A percentile compares a stretch with the other conserved stretches of the same genome.
These are phyloP conservation scores for Ptychodera flava DNA, from an alignment of 35 echinoderm and acorn worm genomes.

Conservation along the genomic window DNA sequence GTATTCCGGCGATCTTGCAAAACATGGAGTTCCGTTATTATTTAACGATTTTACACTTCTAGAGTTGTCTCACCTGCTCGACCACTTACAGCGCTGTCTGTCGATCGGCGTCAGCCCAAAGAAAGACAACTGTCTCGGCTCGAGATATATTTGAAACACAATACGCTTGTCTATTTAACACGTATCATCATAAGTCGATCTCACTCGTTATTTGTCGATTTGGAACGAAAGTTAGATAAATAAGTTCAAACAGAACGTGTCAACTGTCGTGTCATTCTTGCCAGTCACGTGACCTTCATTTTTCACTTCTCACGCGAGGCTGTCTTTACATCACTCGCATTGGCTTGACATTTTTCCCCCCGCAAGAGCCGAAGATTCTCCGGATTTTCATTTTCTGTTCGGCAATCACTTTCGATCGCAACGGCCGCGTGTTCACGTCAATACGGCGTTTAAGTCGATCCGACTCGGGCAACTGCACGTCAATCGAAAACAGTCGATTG, in stretches of 20 bases:
- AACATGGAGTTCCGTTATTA: background rate
- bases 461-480: too few species aligned
- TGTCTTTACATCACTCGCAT: too few species aligned
- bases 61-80: background rate
- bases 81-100: background rate
- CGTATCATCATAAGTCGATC: background rate
- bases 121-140: background rate
- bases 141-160: background rate
- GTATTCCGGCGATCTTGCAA: background rate
- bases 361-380: too few species aligned
- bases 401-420: too few species aligned
- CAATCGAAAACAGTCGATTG: too few species aligned
- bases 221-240: background rate
- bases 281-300: background rate
- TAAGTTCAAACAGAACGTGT: background rate
- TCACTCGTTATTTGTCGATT: conserved; percentile 1
- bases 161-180: background rate
- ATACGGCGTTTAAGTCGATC: too few species aligned
- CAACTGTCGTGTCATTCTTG: background rate
- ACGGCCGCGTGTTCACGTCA: too few species aligned
- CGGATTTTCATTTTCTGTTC: too few species aligned
- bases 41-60: conserved; percentile 2
- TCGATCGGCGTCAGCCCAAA: background rate
- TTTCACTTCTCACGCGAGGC: background rate
- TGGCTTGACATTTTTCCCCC: too few species aligned